phyloP scores from a whole-genome alignment of 2,888 invertebrate genomes.

The Chaetoderma sp. region DNA sequence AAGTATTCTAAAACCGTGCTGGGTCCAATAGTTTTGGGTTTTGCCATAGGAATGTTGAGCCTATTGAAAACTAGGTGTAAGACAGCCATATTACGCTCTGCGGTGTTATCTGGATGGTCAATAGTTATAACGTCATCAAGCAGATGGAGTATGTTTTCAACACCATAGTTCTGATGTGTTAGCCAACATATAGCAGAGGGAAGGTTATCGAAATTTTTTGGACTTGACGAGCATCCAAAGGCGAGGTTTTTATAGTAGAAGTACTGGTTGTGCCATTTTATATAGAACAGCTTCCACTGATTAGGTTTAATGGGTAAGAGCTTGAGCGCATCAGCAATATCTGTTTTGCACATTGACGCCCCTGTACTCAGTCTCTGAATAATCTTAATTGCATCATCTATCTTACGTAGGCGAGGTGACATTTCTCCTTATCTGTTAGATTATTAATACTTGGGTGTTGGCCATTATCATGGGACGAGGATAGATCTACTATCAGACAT shows the following conservation, averaged over 20 bases:
- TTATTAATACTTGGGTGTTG: constrained; percentile 29
- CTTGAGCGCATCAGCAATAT: constrained; percentile 26
- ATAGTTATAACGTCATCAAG: constrained; percentile 25
- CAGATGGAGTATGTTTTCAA: constrained; percentile 13
- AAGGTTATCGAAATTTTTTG: constrained; percentile 17
- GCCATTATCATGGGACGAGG: constrained; percentile 30
- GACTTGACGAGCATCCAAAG: constrained; percentile 17
- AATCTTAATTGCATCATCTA: constrained; percentile 36
- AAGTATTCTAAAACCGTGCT: constrained; percentile 28
- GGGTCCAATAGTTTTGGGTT: constrained; percentile 28
- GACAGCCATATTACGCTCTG: constrained; percentile 10
- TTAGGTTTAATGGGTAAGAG: constrained; percentile 1
- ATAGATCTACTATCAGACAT: constrained; percentile 37
- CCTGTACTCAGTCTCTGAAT: constrained; percentile 15
- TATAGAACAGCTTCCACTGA: background rate
- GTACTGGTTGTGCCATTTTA: constrained; percentile 17
- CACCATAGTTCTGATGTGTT: background rate
- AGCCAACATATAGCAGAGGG: constrained; percentile 19
- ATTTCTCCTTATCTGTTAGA: constrained; percentile 35
- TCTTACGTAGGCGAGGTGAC: constrained; percentile 27
- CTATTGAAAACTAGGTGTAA: constrained; percentile 9
- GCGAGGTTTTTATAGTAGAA: constrained; percentile 13
- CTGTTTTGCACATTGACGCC: constrained; percentile 27
- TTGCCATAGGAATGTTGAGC: constrained; percentile 24
- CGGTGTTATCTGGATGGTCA: background rate